A percentile compares a stretch with the other conserved stretches of the same genome.
Evolutionary conservation across 2,888 invertebrate species (phyloP).

Genomic region (Euplagia quadripunctaria): DNA sequence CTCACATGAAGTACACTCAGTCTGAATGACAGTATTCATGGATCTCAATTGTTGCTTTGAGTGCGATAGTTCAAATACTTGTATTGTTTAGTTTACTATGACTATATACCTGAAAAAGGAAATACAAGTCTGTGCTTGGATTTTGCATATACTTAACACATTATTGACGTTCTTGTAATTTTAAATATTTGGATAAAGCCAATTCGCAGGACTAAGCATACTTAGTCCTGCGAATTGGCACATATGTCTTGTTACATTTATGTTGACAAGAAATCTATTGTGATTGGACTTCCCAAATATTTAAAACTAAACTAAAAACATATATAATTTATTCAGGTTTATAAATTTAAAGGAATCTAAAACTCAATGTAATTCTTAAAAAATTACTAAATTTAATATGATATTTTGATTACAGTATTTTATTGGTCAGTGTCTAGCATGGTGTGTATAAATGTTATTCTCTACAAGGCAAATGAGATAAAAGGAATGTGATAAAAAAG

Average conservation of each 20-base stretch:
- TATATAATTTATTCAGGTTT: too few species aligned
- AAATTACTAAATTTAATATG: neutral
- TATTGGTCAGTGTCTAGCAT: neutral
- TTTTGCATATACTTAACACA: neutral
- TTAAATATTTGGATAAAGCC: neutral
- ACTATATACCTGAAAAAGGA: slow-evolving; percentile 4
- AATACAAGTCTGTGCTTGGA: neutral
- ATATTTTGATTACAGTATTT: neutral
- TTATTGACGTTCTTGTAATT: neutral
- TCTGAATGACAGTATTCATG: neutral
- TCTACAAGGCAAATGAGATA: neutral
- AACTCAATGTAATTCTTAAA: too few species aligned
- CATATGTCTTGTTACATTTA: too few species aligned
- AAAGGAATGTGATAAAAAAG: neutral
- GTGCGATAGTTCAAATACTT: neutral
- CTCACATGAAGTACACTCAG: slow-evolving; percentile 5
- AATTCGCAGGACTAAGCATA: neutral
- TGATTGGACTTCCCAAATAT: neutral
- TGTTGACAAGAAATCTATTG: neutral
- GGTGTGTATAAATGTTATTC: neutral
- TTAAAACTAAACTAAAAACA: neutral
- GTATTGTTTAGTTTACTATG: neutral
- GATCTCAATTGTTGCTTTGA: slow-evolving; percentile 1
- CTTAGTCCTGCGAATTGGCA: too few species aligned
- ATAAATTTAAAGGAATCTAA: too few species aligned